These are phyloP conservation scores for Bothrops alternatus DNA, from an alignment of 2,797 vertebrate species.

Conservation along the genomic window DNA sequence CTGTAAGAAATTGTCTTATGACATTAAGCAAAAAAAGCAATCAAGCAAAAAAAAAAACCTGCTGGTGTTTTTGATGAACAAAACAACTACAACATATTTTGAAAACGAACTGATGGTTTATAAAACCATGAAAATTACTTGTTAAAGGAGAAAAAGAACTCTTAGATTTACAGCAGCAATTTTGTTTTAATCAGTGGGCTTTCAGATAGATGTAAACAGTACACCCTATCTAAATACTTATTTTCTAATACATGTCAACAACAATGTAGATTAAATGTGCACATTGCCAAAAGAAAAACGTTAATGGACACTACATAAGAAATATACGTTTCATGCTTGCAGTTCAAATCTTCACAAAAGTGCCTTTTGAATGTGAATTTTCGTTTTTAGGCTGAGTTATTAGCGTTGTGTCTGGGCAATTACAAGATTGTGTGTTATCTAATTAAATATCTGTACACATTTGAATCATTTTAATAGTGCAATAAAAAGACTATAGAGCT, in stretches of 20 bases:
- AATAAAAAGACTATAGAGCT: neutral
- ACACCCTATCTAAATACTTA: neutral
- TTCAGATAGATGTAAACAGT: neutral
- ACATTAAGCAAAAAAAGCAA: neutral
- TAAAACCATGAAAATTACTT: constrained; percentile 5
- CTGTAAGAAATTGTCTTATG: neutral
- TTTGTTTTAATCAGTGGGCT: neutral
- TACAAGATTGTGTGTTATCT: constrained; percentile 54
- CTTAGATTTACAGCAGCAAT: neutral
- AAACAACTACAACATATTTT: neutral
- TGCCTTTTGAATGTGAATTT: neutral
- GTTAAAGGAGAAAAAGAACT: neutral
- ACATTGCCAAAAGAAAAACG: neutral
- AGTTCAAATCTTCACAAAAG: neutral
- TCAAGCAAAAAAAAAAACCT: neutral
- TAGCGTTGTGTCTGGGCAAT: neutral
- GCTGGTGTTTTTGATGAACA: neutral
- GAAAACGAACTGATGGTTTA: constrained; percentile 14
- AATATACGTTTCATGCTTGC: neutral
- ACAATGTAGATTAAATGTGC: neutral
- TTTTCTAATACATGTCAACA: neutral
- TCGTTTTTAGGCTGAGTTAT: neutral
- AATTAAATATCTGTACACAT: constrained; percentile 60
- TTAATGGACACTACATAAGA: neutral
- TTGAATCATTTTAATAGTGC: constrained; percentile 53